Evolutionary conservation across 2,797 vertebrate genomes (phyloP).

Genomic region (Pipistrellus pipistrellus): DNA sequence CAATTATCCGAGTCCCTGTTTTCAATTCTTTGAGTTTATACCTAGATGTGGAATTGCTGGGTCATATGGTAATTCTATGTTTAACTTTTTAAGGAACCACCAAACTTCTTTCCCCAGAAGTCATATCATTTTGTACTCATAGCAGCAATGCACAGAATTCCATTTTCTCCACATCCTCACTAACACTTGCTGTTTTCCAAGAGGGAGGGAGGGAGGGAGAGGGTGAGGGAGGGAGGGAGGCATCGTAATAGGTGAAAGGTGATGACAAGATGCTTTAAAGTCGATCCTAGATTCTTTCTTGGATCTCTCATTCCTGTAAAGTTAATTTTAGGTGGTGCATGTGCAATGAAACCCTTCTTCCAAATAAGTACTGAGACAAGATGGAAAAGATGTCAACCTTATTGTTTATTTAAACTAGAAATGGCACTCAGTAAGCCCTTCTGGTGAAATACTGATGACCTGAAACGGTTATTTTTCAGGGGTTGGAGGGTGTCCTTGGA

Average conservation of each 20-base stretch:
- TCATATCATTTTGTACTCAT: neutral
- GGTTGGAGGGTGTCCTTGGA: neutral
- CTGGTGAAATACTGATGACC: neutral
- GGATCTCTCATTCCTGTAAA: neutral
- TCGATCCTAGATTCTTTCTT: neutral
- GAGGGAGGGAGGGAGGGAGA: no score
- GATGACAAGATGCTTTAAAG: neutral
- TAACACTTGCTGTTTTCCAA: neutral
- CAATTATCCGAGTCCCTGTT: neutral
- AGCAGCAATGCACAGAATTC: neutral
- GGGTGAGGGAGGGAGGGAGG: no score
- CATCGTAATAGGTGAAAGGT: neutral
- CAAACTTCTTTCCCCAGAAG: neutral
- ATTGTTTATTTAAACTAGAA: constrained; percentile 5
- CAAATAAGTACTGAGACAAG: neutral
- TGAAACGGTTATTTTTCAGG: neutral
- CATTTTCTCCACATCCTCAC: neutral
- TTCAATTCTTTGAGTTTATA: neutral
- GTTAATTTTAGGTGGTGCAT: neutral
- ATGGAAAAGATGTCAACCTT: neutral
- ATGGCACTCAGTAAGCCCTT: neutral
- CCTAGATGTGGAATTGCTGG: neutral
- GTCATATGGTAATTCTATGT: neutral
- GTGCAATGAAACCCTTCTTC: neutral
- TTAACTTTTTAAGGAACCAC: neutral